Evolutionary conservation across 2,888 invertebrate species (phyloP).

Genomic region (Clepsis dumicolana): DNA sequence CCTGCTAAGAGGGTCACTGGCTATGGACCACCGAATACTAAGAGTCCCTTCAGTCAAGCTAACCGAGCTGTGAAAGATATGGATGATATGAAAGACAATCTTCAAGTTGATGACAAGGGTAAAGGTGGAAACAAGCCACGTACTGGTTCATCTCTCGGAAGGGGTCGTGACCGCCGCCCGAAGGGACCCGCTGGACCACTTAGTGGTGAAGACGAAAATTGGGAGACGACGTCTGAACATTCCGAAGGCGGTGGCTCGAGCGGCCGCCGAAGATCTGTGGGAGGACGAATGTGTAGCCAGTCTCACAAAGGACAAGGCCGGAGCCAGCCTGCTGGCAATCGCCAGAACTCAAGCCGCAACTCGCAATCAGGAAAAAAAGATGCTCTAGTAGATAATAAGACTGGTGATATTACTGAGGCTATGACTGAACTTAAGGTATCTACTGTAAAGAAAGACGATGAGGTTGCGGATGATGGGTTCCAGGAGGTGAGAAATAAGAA

Average conservation of each 20-base stretch:
- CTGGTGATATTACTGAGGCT: conserved; percentile 74
- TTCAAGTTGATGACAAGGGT: conserved; percentile 87
- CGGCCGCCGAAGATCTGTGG: conserved; percentile 66
- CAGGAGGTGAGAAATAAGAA: conserved; percentile 95
- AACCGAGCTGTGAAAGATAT: conserved; percentile 74
- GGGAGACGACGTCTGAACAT: conserved; percentile 95
- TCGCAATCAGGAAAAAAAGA: conserved; percentile 70
- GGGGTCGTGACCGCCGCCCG: conserved; percentile 78
- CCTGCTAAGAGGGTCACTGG: conserved; percentile 89
- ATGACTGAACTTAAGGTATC: conserved; percentile 74
- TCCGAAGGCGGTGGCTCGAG: conserved; percentile 86
- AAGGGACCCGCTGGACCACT: conserved; percentile 69
- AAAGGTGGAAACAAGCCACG: conserved; percentile 89
- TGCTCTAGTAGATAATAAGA: conserved; percentile 64
- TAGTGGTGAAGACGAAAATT: conserved; percentile 88
- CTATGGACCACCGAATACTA: conserved; percentile 93
- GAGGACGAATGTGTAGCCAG: conserved; percentile 63
- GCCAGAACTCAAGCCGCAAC: conserved; percentile 69
- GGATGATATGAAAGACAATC: conserved; percentile 70
- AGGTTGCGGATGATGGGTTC: conserved; percentile 89
- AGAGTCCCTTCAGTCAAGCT: conserved; percentile 90
- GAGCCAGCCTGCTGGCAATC: conserved; percentile 69
- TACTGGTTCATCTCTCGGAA: conserved; percentile 88
- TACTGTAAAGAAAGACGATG: conserved; percentile 76
- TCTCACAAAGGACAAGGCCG: conserved; percentile 70